Base-by-base conservation (phyloP, 1,140 invertebrate species). In the Oscheius sp. region DNA sequence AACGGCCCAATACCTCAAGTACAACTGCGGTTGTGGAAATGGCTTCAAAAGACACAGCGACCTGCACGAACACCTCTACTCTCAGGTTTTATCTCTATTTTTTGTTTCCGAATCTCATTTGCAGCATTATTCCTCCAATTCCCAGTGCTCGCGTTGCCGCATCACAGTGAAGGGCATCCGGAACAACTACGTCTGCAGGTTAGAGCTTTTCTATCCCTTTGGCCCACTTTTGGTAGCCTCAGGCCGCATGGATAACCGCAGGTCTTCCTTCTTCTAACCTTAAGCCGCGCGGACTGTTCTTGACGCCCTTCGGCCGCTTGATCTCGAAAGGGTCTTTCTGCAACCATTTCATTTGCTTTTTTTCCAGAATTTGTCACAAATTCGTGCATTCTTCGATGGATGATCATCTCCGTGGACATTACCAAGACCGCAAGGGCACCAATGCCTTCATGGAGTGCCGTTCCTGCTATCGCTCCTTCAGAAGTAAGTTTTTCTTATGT, bases 391-490 rank as follows among this genome's bases (percentile, higher is more conserved):
- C 49, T 13, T 20, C 15, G 15, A 55, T 55, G 49, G 49, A 55
- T 23, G 23, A 26, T 26, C 49, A 55, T 55, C 23, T 55, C 4
- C 49, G 49, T 7, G 49, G 28, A 7, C 49, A 55, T 23, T 55
- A 55, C 23, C 49, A 55, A 55, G 49, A 55, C 28, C 7, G 49
- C 15, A 55, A 23, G 23, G 49, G 49, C 7, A 23, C 4, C 23
- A 55, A 55, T 55, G 49, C 49, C 28, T 55, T 55, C 23, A 55
- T 55, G 49, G 49, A 55, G 23, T 55, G 49, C 23, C 49, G 49
- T 23, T 55, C 15, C 23, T 55, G 49, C 28, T 55, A 55, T 23
- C 15, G 23, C 7, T 13, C 49, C 4, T 55, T 55, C 28, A 55
- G 28, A 55, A 55, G 49, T 55, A 23, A 26, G 23, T 55, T 23